A percentile compares a stretch with the other conserved stretches of the same genome.
Evolutionary conservation across 2,888 invertebrate species (phyloP).

Genomic region (Chaitophorus viminalis): DNA sequence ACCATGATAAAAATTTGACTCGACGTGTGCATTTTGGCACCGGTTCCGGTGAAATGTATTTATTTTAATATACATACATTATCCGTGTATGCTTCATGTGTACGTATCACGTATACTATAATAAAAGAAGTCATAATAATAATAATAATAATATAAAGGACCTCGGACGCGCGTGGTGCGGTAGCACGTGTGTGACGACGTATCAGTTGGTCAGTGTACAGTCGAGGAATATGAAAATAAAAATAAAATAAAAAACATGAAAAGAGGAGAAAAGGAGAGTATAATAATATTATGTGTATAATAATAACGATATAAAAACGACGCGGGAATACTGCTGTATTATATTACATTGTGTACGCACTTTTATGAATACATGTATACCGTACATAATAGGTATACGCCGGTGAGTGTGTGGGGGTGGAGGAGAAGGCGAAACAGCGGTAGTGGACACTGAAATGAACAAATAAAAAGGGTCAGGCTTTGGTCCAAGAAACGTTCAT

Average conservation of each 20-base stretch:
- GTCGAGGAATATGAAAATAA: background rate
- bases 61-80: background rate
- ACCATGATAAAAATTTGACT: background rate
- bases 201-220: constrained; percentile 17
- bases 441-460: constrained; percentile 9
- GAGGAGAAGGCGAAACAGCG: background rate
- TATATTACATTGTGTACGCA: background rate
- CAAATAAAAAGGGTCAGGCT: constrained; percentile 57
- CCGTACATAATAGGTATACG: background rate
- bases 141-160: no score
- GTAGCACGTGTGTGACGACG: background rate
- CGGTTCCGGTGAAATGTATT: background rate
- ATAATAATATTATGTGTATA: background rate
- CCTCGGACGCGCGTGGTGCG: background rate
- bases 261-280: background rate
- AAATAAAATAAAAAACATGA: background rate
- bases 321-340: background rate
- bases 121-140: constrained; percentile 11
- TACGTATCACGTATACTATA: background rate
- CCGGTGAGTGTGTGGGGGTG: background rate
- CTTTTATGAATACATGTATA: background rate
- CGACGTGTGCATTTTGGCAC: constrained; percentile 20
- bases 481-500: constrained; percentile 59
- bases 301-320: constrained; percentile 13
- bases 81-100: no score